phyloP scores from a whole-genome alignment of 2,113 vertebrate species.

The Rousettus leschenaultii region DNA sequence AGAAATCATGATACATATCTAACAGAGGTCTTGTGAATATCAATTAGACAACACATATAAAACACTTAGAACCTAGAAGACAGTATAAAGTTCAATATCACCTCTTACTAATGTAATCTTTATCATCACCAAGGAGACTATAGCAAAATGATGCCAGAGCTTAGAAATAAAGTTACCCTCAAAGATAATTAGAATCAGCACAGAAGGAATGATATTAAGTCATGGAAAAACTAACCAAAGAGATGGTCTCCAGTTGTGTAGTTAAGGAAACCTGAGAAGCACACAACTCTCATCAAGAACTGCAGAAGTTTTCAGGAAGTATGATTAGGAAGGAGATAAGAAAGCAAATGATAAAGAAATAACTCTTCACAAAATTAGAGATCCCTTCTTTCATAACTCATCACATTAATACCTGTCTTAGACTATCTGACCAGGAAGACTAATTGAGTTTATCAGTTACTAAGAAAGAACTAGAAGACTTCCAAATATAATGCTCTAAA shows the following conservation, averaged over 20 bases:
- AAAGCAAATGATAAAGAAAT: background rate
- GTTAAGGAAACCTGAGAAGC: background rate
- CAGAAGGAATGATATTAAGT: background rate
- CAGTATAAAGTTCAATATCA: background rate
- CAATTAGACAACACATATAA: background rate
- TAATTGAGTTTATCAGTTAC: background rate
- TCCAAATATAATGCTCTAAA: background rate
- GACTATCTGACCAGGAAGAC: background rate
- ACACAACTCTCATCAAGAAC: background rate
- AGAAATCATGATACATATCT: background rate
- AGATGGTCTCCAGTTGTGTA: background rate
- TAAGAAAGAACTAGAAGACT: background rate
- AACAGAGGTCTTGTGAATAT: background rate
- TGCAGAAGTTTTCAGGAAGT: background rate
- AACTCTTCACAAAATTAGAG: background rate
- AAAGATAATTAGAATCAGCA: background rate
- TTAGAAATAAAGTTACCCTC: background rate
- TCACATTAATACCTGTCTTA: background rate
- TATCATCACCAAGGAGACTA: background rate
- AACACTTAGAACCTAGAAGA: background rate
- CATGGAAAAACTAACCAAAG: background rate
- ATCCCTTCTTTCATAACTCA: background rate
- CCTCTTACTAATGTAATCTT: background rate
- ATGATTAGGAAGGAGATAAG: background rate
- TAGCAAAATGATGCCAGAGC: background rate